Evolutionary conservation across 2,888 invertebrate species (phyloP).

Genomic region (Tricholauxania praeusta): DNA sequence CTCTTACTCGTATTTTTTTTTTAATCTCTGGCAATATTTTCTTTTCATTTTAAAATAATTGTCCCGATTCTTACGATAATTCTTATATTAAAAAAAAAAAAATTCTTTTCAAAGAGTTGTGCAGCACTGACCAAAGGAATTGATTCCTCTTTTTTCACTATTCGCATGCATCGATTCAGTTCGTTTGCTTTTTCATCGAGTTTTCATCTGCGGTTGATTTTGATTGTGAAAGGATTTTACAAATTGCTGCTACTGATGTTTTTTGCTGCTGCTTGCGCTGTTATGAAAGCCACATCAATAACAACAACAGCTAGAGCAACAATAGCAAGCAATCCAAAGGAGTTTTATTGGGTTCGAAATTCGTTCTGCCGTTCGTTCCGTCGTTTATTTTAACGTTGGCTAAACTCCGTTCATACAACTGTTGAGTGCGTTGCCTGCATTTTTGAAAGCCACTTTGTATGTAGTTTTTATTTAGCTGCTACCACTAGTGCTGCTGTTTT

Average conservation of each 20-base stretch:
- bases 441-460: too few relatives aligned
- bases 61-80: too few relatives aligned
- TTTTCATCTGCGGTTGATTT: constrained; percentile 65
- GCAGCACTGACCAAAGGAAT: too few relatives aligned
- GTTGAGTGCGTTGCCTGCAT: too few relatives aligned
- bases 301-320: constrained; percentile 6
- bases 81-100: too few relatives aligned
- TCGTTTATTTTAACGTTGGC: too few relatives aligned
- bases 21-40: too few relatives aligned
- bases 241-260: constrained; percentile 56
- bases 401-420: too few relatives aligned
- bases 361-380: not conserved
- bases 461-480: not conserved
- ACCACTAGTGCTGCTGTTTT: not conserved
- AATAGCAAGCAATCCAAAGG: constrained; percentile 11
- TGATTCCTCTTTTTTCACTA: too few relatives aligned
- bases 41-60: too few relatives aligned
- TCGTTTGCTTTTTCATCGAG: constrained; percentile 43
- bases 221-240: constrained; percentile 65
- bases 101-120: too few relatives aligned
- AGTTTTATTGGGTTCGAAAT: constrained; percentile 10
- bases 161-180: constrained; percentile 16
- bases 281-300: constrained; percentile 7
- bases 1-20: too few relatives aligned
- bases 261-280: not conserved